These are phyloP conservation scores for Leptobrachium leishanense DNA, from an alignment of 2,113 vertebrate species.

Conservation along the genomic window DNA sequence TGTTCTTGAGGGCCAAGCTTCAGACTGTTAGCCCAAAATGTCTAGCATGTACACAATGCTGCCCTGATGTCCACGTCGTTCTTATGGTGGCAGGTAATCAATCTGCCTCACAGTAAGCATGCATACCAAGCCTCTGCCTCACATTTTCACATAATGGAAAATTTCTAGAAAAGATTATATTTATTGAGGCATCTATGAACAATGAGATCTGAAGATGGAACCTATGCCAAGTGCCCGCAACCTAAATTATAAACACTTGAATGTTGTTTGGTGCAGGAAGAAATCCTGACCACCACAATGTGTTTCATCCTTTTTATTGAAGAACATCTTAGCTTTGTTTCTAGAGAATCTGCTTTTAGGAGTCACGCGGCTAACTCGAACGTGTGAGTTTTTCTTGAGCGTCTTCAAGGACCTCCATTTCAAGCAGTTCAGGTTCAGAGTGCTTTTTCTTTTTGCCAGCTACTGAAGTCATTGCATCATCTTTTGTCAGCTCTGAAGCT, in stretches of 20 bases:
- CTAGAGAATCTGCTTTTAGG: neutral
- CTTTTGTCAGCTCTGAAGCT: slow-evolving; percentile 82
- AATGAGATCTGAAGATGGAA: slow-evolving; percentile 16
- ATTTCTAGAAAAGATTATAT: neutral
- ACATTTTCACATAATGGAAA: slow-evolving; percentile 35
- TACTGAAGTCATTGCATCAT: slow-evolving; percentile 59
- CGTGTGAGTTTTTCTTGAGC: slow-evolving; percentile 49
- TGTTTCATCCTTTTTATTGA: slow-evolving; percentile 4
- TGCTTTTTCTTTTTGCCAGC: slow-evolving; percentile 48
- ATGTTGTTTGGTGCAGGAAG: slow-evolving; percentile 38
- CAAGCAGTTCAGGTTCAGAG: neutral
- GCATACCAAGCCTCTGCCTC: slow-evolving; percentile 21
- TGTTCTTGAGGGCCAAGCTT: neutral
- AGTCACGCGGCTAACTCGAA: slow-evolving; percentile 42
- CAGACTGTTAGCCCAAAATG: neutral
- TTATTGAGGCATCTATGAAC: slow-evolving; percentile 4
- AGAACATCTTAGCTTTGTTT: neutral
- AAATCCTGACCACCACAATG: neutral
- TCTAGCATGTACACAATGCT: neutral
- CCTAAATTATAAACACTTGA: slow-evolving; percentile 28
- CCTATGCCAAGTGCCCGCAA: slow-evolving; percentile 7
- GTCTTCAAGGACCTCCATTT: slow-evolving; percentile 46
- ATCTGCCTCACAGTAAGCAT: slow-evolving; percentile 12
- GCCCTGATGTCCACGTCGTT: neutral
- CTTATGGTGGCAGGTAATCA: no score